Conservation (phyloP, 2,888 invertebrate species). For the Nomada fabriciana region DNA sequence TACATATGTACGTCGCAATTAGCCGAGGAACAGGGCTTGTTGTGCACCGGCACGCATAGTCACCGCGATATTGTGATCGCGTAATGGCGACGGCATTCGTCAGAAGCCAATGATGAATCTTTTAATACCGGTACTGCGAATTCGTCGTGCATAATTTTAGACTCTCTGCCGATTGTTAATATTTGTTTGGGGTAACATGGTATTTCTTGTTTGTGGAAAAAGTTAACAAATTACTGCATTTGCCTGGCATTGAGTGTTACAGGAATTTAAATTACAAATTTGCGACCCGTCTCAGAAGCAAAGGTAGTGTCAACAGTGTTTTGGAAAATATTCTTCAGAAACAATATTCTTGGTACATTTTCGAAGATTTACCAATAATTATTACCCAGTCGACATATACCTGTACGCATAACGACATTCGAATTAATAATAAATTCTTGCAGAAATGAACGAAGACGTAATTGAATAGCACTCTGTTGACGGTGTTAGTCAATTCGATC, state of each 20-base stretch:
- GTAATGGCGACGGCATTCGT: conserved; percentile 45
- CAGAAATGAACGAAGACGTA: neutral
- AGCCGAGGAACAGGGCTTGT: conserved; percentile 32
- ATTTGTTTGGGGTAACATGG: too few relatives aligned
- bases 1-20: conserved; percentile 39
- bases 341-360: too few relatives aligned
- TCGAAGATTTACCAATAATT: too few relatives aligned
- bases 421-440: neutral
- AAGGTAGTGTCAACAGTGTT: too few relatives aligned
- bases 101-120: conserved; percentile 26
- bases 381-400: too few relatives aligned
- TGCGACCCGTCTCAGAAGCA: too few relatives aligned
- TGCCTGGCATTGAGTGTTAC: too few relatives aligned
- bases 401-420: neutral
- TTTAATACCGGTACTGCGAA: neutral
- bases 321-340: too few relatives aligned
- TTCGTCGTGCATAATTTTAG: neutral
- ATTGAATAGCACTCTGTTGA: neutral
- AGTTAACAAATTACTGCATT: too few relatives aligned
- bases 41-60: conserved; percentile 18
- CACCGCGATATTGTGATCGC: conserved; percentile 44
- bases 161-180: neutral
- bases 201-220: too few relatives aligned
- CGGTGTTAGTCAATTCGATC: neutral
- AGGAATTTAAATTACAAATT: neutral